Base-by-base conservation (phyloP, 1,140 invertebrate genomes). In the Agrypnia vestita region DNA sequence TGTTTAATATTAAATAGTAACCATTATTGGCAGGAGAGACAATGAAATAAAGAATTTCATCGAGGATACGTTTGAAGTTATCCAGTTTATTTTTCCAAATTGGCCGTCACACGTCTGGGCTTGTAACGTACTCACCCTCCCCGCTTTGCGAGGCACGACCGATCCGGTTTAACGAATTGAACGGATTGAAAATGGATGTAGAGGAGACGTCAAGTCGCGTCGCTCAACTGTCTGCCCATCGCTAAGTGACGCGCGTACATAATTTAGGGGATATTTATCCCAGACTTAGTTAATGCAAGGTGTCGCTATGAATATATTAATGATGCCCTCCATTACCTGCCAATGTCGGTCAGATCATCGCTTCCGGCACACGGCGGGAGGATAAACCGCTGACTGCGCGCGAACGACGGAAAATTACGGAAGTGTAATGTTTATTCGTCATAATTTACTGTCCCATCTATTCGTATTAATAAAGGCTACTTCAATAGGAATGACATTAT, bases 161-260 rank as follows among this genome's bases (percentile, higher is more conserved):
- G 49, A 51, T 3, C 25, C 61, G 35, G 61, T 64, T n/a, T 64
- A 64, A 64, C 61, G 61, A 64, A 64, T 64, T 64, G 61, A 64
- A 64, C 61, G 25, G 61, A 64, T 64, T 64, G 61, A 64, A 64
- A 64, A 25, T 64, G 61, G 21, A 21, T 64, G 61, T 35, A 35
- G 61, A 13, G 61, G n/a, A 64, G 61, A 44, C 46, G 44, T 71
- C 44, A 47, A 71, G 67, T 62, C 13, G 25, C 72, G 72, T 74
- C 72, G 55, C 19, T 74, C 72, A 74, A 17, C 47, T 56, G 72
- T 51, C 72, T n/a, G 44, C n/a, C 49, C 21, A 11, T 56, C 72
- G 72, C 72, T 74, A 74, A 74, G 72, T 74, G 72, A 56, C 72
- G 25, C 25, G 17, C 72, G 35, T 56, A 53, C 21, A 74, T 74